phyloP scores from a whole-genome alignment of 2,888 invertebrate genomes.

The Agonopterix arenella region DNA sequence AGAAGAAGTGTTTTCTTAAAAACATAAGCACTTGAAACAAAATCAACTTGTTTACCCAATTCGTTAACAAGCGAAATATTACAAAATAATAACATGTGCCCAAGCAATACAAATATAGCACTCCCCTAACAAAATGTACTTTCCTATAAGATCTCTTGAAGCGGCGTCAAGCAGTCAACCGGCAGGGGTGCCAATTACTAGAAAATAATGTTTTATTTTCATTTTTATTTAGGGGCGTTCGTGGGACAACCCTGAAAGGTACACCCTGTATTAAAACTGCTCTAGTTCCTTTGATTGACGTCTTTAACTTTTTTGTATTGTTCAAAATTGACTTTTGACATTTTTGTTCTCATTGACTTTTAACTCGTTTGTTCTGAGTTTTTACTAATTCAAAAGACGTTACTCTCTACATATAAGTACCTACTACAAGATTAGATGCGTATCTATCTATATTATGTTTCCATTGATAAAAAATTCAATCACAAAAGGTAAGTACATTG shows the following conservation, averaged over 20 bases:
- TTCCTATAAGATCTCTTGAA: conserved; percentile 70
- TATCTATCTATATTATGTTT: too few relatives aligned
- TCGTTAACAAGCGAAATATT: conserved; percentile 46
- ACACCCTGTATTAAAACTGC: conserved; percentile 68
- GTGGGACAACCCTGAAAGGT: conserved; percentile 70
- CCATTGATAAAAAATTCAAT: too few relatives aligned
- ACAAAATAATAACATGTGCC: conserved; percentile 57
- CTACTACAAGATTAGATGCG: too few relatives aligned
- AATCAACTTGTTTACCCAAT: conserved; percentile 32
- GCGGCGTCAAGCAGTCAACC: conserved; percentile 61
- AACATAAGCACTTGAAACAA: conserved; percentile 1
- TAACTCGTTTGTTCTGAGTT: not conserved
- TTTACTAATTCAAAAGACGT: not conserved
- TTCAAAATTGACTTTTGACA: conserved; percentile 53
- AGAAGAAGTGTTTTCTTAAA: not conserved
- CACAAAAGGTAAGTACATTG: too few relatives aligned
- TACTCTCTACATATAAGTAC: too few relatives aligned
- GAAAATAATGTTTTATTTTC: conserved; percentile 70
- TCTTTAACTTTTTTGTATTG: conserved; percentile 55
- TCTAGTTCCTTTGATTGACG: conserved; percentile 66
- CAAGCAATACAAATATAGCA: conserved; percentile 39
- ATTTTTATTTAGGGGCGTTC: conserved; percentile 75
- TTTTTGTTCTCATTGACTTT: conserved; percentile 28
- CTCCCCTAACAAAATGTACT: conserved; percentile 46
- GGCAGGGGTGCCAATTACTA: conserved; percentile 73